phyloP scores from a whole-genome alignment of 1,140 invertebrate species.

The Nomia melanderi region DNA sequence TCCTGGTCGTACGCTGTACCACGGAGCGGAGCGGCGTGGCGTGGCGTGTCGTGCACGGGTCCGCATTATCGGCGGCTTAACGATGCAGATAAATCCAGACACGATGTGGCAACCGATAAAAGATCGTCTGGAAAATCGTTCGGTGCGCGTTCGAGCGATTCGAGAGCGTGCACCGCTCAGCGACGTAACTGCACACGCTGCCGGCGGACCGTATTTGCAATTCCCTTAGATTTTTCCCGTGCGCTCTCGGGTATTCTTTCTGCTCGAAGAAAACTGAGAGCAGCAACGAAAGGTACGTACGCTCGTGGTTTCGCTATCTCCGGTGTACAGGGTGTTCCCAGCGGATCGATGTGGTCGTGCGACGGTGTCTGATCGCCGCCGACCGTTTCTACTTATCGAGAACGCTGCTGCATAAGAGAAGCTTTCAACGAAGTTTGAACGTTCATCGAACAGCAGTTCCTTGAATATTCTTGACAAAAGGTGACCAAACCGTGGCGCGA shows the following conservation, averaged over 20 bases:
- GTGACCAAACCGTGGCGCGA: too few species aligned
- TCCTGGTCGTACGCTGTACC: neutral
- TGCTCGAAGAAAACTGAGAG: neutral
- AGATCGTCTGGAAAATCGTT: conserved; percentile 63
- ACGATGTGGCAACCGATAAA: conserved; percentile 60
- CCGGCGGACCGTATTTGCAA: neutral
- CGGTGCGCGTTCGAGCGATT: conserved; percentile 46
- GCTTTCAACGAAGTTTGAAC: too few species aligned
- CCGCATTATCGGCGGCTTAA: conserved; percentile 35
- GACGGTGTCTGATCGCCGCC: too few species aligned
- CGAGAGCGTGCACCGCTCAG: neutral
- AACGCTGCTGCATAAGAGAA: too few species aligned
- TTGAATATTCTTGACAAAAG: too few species aligned
- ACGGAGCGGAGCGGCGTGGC: neutral
- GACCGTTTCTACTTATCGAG: too few species aligned
- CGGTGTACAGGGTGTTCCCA: too few species aligned
- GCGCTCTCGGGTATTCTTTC: neutral
- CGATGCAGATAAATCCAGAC: conserved; percentile 56
- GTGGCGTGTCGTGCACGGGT: conserved; percentile 15
- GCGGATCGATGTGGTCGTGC: too few species aligned
- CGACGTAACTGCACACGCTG: conserved; percentile 4
- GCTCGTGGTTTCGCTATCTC: too few species aligned
- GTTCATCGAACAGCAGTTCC: too few species aligned
- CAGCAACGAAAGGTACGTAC: too few species aligned
- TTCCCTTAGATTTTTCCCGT: neutral